Percentiles rank a stretch among this genome's conserved stretches.
Evolutionary conservation across 2,888 invertebrate genomes (phyloP).

Genomic region (Lycia hirtaria): DNA sequence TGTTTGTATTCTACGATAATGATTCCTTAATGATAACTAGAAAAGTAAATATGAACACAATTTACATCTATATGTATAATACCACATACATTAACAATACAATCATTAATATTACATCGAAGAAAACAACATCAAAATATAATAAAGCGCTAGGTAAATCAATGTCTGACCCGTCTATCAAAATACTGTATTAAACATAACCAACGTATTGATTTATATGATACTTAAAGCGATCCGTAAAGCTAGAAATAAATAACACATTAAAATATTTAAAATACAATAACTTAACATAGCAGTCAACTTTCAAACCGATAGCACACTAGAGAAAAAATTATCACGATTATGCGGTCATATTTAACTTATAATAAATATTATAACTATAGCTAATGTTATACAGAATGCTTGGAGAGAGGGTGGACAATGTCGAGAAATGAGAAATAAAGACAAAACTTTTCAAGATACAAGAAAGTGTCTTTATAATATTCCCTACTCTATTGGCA

Average conservation of each 20-base stretch:
- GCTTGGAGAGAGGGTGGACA: too few relatives aligned
- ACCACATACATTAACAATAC: slow-evolving; percentile 47
- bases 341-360: slow-evolving; percentile 24
- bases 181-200: slow-evolving; percentile 67
- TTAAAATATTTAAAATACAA: slow-evolving; percentile 84
- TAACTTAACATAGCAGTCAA: slow-evolving; percentile 84
- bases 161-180: slow-evolving; percentile 69
- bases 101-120: slow-evolving; percentile 56
- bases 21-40: slow-evolving; percentile 39
- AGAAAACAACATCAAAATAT: slow-evolving; percentile 59
- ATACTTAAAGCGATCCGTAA: slow-evolving; percentile 78
- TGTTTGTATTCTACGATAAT: slow-evolving; percentile 32
- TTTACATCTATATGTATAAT: slow-evolving; percentile 37
- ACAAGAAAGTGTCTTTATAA: too few relatives aligned
- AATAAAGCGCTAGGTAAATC: slow-evolving; percentile 62
- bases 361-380: slow-evolving; percentile 24
- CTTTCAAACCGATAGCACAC: slow-evolving; percentile 72
- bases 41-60: slow-evolving; percentile 36
- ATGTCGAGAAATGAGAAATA: too few relatives aligned
- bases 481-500: too few relatives aligned
- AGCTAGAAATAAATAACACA: slow-evolving; percentile 85
- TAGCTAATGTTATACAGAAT: slow-evolving; percentile 23
- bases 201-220: slow-evolving; percentile 65
- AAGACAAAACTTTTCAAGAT: too few relatives aligned
- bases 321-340: slow-evolving; percentile 44